Conservation (phyloP, 2,888 invertebrate genomes). For the Dasysyrphus tricinctus region DNA sequence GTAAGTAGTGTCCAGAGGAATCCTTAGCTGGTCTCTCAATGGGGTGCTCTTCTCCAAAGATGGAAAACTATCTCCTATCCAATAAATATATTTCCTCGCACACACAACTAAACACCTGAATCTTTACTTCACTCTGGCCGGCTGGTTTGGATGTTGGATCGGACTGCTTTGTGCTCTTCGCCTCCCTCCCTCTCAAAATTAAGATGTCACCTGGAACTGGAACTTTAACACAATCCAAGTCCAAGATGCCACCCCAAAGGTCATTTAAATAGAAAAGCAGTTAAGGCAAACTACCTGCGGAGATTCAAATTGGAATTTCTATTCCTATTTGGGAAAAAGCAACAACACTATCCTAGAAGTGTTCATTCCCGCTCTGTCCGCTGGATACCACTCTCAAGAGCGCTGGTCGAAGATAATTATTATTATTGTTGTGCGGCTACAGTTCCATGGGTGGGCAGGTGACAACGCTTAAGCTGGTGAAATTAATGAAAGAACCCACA, state of each 20-base stretch:
- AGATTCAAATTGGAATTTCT: slow-evolving; percentile 62
- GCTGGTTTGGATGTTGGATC: not conserved
- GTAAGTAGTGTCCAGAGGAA: slow-evolving; percentile 39
- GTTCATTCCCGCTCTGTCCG: slow-evolving; percentile 3
- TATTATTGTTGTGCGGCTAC: slow-evolving; percentile 37
- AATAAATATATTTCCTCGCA: slow-evolving; percentile 58
- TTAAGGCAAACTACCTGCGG: slow-evolving; percentile 66
- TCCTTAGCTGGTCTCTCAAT: slow-evolving; percentile 39
- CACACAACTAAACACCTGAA: slow-evolving; percentile 40
- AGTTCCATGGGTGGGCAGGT: slow-evolving; percentile 72
- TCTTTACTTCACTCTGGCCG: slow-evolving; percentile 21
- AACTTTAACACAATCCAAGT: slow-evolving; percentile 20
- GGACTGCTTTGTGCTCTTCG: not conserved
- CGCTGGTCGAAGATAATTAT: slow-evolving; percentile 36
- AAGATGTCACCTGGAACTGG: slow-evolving; percentile 64
- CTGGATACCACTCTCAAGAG: slow-evolving; percentile 39
- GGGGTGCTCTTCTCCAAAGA: slow-evolving; percentile 57
- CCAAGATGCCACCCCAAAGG: slow-evolving; percentile 63
- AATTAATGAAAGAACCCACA: slow-evolving; percentile 72
- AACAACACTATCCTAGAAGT: slow-evolving; percentile 76
- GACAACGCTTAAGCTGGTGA: slow-evolving; percentile 65
- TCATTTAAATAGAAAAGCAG: slow-evolving; percentile 70
- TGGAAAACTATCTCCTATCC: slow-evolving; percentile 46
- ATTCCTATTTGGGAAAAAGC: slow-evolving; percentile 28
- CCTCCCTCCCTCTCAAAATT: slow-evolving; percentile 34